phyloP scores from a whole-genome alignment of 2,888 invertebrate genomes.

The Drosophila rubida region DNA sequence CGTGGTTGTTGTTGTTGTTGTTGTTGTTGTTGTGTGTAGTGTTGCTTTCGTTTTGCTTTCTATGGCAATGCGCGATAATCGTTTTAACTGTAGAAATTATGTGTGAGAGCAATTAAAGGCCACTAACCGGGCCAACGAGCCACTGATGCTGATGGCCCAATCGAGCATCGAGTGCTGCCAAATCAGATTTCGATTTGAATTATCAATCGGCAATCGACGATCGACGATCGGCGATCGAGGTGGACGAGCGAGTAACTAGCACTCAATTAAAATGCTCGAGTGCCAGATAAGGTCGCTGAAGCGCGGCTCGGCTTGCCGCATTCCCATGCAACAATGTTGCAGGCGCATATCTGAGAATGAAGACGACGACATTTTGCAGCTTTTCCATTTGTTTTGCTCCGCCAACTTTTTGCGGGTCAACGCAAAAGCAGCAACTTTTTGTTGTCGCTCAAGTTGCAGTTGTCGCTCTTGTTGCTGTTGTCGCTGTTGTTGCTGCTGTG shows the following conservation, averaged over 20 bases:
- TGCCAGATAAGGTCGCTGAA: constrained; percentile 7
- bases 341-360: constrained; percentile 50
- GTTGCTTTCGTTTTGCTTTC: constrained; percentile 71
- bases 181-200: constrained; percentile 1
- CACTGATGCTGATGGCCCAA: not conserved
- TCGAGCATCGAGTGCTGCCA: constrained; percentile 18
- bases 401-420: constrained; percentile 48
- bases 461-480: constrained; percentile 24
- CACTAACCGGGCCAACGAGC: constrained; percentile 17
- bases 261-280: constrained; percentile 46
- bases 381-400: constrained; percentile 1
- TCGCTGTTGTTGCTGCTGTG: constrained; percentile 41
- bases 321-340: constrained; percentile 77
- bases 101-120: constrained; percentile 64
- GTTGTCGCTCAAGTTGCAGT: constrained; percentile 9
- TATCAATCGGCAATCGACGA: not conserved
- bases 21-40: constrained; percentile 11
- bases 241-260: constrained; percentile 12
- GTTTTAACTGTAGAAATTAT: constrained; percentile 68
- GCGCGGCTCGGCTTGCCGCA: constrained; percentile 20
- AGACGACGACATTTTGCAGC: constrained; percentile 38
- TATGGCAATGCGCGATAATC: constrained; percentile 66
- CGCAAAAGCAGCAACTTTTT: constrained; percentile 20
- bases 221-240: constrained; percentile 16
- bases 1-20: constrained; percentile 27